phyloP scores from a whole-genome alignment of 2,797 vertebrate genomes.

The Naso thynnoides region DNA sequence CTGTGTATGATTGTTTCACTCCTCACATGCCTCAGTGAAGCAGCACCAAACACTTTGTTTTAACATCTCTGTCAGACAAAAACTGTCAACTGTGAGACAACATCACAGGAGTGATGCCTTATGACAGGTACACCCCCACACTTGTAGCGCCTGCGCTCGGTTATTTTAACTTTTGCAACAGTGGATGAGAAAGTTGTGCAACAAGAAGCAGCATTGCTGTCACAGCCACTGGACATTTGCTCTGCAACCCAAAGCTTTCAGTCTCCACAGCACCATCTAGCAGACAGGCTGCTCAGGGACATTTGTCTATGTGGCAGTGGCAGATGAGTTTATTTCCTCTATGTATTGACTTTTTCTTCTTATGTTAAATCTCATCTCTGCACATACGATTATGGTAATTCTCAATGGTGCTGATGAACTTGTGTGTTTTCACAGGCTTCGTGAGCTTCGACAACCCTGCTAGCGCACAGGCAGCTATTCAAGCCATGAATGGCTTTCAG shows the following conservation, averaged over 20 bases:
- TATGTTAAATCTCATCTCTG: not conserved
- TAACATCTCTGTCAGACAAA: slow-evolving; percentile 38
- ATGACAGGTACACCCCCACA: slow-evolving; percentile 29
- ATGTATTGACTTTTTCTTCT: slow-evolving; percentile 1
- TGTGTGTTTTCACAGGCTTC: slow-evolving; percentile 86
- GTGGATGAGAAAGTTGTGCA: slow-evolving; percentile 9
- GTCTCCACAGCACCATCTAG: slow-evolving; percentile 54
- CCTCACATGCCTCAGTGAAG: not conserved
- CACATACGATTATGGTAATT: not conserved
- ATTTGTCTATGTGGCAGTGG: not conserved
- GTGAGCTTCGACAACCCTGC: slow-evolving; percentile 99
- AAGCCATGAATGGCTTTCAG: slow-evolving; percentile 99
- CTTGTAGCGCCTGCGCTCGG: slow-evolving; percentile 21
- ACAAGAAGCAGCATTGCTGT: slow-evolving; percentile 13
- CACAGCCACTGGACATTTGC: not conserved
- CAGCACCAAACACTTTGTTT: slow-evolving; percentile 18
- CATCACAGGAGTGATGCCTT: slow-evolving; percentile 12
- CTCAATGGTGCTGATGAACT: slow-evolving; percentile 1
- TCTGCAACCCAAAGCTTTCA: not conserved
- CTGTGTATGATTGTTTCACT: not conserved
- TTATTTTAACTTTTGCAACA: slow-evolving; percentile 21
- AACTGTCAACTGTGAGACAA: slow-evolving; percentile 24
- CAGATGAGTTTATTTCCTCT: not conserved
- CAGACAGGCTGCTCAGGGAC: slow-evolving; percentile 1
- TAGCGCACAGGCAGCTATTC: slow-evolving; percentile 97